A percentile compares a stretch with the other conserved stretches of the same genome.
Evolutionary conservation across 1,140 invertebrate species (phyloP).

Genomic region (Drosophila santomea): DNA sequence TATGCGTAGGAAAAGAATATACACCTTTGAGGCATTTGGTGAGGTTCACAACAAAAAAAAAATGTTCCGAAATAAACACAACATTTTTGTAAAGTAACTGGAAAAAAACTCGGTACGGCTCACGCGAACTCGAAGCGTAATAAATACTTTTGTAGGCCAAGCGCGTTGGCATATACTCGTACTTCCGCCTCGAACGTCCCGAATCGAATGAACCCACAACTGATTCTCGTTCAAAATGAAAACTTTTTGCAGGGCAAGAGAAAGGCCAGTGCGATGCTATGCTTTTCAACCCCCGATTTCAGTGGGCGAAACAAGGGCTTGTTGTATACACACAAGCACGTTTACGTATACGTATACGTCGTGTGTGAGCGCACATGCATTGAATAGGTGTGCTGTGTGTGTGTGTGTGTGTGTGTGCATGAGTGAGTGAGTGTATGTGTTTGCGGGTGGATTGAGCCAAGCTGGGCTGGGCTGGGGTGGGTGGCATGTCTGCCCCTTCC

Average conservation of each 20-base stretch:
- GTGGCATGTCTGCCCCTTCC: background rate
- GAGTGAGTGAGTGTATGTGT: background rate
- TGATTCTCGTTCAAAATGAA: slow-evolving; percentile 81
- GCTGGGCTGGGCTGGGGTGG: background rate
- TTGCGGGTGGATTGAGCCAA: background rate
- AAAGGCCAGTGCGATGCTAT: slow-evolving; percentile 26
- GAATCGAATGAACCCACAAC: slow-evolving; percentile 83
- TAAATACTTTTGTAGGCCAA: slow-evolving; percentile 20
- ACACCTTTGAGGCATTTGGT: background rate
- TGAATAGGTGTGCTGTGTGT: slow-evolving; percentile 13
- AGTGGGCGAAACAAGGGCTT: slow-evolving; percentile 40
- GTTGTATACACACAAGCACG: slow-evolving; percentile 9
- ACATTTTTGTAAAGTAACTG: slow-evolving; percentile 3
- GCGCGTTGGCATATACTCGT: slow-evolving; percentile 53
- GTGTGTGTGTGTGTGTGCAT: slow-evolving; percentile 20
- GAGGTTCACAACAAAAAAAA: slow-evolving; percentile 11
- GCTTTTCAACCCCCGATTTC: slow-evolving; percentile 74
- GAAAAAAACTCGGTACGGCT: background rate
- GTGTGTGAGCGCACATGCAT: slow-evolving; percentile 6
- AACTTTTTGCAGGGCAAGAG: slow-evolving; percentile 72
- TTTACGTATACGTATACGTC: slow-evolving; percentile 18
- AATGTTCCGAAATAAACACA: background rate
- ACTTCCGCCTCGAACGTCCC: slow-evolving; percentile 82
- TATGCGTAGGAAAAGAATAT: background rate
- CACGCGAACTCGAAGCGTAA: slow-evolving; percentile 4